Base-by-base conservation (phyloP, 2,888 invertebrate genomes). In the Belgica antarctica region DNA sequence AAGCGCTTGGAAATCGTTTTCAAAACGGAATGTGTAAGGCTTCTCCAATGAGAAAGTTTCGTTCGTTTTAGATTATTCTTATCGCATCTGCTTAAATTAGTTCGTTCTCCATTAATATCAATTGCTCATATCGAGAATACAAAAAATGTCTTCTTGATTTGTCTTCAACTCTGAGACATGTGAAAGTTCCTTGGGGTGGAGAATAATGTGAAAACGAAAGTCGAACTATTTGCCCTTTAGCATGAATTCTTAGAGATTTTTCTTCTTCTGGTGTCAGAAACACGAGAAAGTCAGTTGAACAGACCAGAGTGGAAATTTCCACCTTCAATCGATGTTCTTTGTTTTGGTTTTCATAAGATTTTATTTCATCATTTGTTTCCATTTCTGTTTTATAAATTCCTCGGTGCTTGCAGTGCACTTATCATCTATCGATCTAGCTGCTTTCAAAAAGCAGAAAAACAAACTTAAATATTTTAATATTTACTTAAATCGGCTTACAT, bases 401-500 rank as follows among this genome's bases (percentile, higher is more conserved):
- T 63, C 41, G 63, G 63, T 63, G 63, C 63, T 63, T 63, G 63
- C 63, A 63, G 63, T 63, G 41, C 63, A 63, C 2, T n/a, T 52
- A 52, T 52, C 19, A n/a, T 8, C 22, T 52, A 52, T 52, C 52
- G 52, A n/a, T 22, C 22, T 52, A 22, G 52, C 41, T 41, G n/a
- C n/a, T n/a, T n/a, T 41, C 41, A 15, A 12, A 41, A 41, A 41
- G 41, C 41, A 41, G n/a, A n/a, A 46, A 52, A 52, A 22, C 22
- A 7, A n/a, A 52, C 5, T 52, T 52, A 17, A 12, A 22, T 52
- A 8, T 31, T 31, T 31, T 8, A 8, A 8, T 31, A 8, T 12
- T 31, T 31, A 31, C 12, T 31, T 31, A 5, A 8, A 8, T 31
- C 34, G 12, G 12, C 34, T 31, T 31, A 8, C 52, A n/a, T 22